Evolutionary conservation across 2,888 invertebrate species (phyloP), one percentile per base, ranked within the genome.

Genomic region (Campopleginae sp.): DNA sequence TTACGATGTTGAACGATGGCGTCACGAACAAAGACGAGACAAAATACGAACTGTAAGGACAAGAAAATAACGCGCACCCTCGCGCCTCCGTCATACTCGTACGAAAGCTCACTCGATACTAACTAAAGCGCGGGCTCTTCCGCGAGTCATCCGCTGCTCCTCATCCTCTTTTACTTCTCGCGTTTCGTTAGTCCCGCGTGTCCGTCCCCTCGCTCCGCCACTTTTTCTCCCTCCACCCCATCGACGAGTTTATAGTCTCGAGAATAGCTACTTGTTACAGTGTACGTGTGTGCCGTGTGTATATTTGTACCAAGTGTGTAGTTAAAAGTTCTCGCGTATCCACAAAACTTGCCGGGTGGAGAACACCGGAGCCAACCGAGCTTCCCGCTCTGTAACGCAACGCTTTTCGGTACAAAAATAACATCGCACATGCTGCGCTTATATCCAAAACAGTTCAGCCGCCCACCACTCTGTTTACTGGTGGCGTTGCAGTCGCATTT

Each of bases 341-440:
- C 75, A 58, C 58, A 46, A 75, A 76, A 42, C 44, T 74, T 68
- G 38, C 68, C 33, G 75, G 68, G 68, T 58, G 19, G 17, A 68
- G 38, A 66, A 42, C 61, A n/a, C 75, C 17, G n/a, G 42, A 74
- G 48, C 71, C 70, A 78, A 38, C 54, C 48, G 66, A 77, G 82
- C 51, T 46, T 66, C 65, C 19, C 58, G 61, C 74, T 48, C 17
- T 12, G 48, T 23, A 74, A 61, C 63, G 75, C 44, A 48, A 79
- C 31, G 72, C 44, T 19, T 58, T 48, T 33, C 46, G 77, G 77
- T 58, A 58, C 74, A 80, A 84, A 84, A 84, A 84, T 84, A 84
- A 84, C 76, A 51, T 44, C 72, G 74, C 54, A 54, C 78, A 58
- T 33, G 63, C 46, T 27, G 61, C 51, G 68, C 75, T 74, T 72